phyloP scores from a whole-genome alignment of 1,140 invertebrate genomes.

The Paracyclopina nana region DNA sequence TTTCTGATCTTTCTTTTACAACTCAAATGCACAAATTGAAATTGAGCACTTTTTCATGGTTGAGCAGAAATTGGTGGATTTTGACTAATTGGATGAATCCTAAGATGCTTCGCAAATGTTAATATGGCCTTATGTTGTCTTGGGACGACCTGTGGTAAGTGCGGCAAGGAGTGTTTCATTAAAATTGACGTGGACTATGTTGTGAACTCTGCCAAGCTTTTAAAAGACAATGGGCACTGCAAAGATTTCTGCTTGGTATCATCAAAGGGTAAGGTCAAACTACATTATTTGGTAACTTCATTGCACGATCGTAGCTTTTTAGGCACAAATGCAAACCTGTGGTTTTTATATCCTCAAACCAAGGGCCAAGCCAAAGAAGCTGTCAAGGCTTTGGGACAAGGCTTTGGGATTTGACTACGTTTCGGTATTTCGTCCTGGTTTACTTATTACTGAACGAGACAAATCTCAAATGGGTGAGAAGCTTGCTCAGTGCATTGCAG shows the following conservation, averaged over 20 bases:
- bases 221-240: constrained; percentile 30
- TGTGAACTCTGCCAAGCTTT: constrained; percentile 28
- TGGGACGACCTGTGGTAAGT: constrained; percentile 33
- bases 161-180: constrained; percentile 32
- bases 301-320: no score
- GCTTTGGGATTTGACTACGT: constrained; percentile 24
- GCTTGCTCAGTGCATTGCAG: constrained; percentile 15
- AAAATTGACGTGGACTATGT: constrained; percentile 37
- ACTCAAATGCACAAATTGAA: no score
- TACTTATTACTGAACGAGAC: constrained; percentile 24
- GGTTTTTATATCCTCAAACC: constrained; percentile 23
- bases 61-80: constrained; percentile 32
- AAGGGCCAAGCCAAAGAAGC: constrained; percentile 25
- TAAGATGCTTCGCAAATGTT: constrained; percentile 28
- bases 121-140: constrained; percentile 32
- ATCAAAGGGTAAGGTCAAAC: no score
- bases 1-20: background rate
- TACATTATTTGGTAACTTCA: no score
- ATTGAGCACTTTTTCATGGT: no score
- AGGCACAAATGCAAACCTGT: constrained; percentile 24
- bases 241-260: constrained; percentile 32
- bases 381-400: constrained; percentile 21
- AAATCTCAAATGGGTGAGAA: constrained; percentile 21
- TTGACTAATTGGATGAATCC: constrained; percentile 33
- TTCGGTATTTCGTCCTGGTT: constrained; percentile 24